phyloP scores from a whole-genome alignment of 2,797 vertebrate species.

The Sparidentex hasta region DNA sequence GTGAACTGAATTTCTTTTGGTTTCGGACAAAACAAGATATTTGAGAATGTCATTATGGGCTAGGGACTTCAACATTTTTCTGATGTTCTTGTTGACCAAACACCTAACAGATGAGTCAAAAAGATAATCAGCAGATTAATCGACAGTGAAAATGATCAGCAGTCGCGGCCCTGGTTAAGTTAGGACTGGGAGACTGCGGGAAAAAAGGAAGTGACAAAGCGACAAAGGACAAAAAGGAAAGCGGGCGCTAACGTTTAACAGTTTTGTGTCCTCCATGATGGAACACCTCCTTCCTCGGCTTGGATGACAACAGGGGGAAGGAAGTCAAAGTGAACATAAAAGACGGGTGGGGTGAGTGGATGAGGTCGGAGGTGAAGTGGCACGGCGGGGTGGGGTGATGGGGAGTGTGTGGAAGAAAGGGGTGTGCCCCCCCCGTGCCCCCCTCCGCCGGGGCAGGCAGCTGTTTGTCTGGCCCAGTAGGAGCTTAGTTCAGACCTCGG shows the following conservation, averaged over 20 bases:
- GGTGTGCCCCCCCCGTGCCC: conserved; percentile 55
- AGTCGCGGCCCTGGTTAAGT: not conserved
- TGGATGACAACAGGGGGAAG: conserved; percentile 76
- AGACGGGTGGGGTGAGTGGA: conserved; percentile 81
- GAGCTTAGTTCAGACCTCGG: conserved; percentile 78
- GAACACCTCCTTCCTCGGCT: conserved; percentile 74
- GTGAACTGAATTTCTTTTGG: too few species aligned
- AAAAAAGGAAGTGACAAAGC: conserved; percentile 12
- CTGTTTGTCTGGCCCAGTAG: conserved; percentile 85
- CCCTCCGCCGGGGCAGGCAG: conserved; percentile 72
- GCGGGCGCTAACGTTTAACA: conserved; percentile 42
- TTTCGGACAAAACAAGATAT: too few species aligned
- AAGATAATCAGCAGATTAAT: too few species aligned
- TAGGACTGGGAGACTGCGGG: not conserved
- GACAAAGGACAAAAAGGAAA: conserved; percentile 17
- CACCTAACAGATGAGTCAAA: too few species aligned
- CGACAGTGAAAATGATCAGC: not conserved
- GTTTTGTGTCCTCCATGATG: conserved; percentile 68
- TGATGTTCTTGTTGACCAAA: too few species aligned
- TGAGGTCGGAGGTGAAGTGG: conserved; percentile 86
- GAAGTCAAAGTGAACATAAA: conserved; percentile 84
- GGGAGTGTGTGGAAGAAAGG: conserved; percentile 80
- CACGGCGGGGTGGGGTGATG: conserved; percentile 76
- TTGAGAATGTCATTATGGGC: too few species aligned
- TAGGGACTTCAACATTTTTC: too few species aligned